Conservation (phyloP, 2,113 vertebrate genomes). For the Mirza zaza region DNA sequence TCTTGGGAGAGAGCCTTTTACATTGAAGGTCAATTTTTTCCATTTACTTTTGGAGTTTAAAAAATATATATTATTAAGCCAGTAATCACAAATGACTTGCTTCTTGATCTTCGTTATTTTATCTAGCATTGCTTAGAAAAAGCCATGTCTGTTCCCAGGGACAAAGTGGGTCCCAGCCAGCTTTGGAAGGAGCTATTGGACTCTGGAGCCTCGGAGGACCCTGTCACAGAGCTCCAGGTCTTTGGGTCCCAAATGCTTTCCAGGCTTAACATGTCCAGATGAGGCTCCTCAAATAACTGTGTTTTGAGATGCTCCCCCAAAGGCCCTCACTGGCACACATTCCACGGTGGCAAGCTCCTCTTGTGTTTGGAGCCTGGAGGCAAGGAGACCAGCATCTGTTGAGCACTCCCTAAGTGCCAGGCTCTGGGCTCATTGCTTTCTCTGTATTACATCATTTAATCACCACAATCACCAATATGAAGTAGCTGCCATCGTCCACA, state of each 20-base stretch:
- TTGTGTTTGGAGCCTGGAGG: background rate
- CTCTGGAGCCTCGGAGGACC: background rate
- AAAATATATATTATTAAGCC: background rate
- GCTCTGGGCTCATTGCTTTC: background rate
- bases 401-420: background rate
- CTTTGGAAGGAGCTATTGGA: background rate
- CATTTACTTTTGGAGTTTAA: background rate
- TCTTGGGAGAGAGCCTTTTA: background rate
- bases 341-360: background rate
- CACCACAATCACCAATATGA: accelerated
- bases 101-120: background rate
- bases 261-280: background rate
- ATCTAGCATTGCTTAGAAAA: background rate
- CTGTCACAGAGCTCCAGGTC: background rate
- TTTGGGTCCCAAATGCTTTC: background rate
- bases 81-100: background rate
- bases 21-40: background rate
- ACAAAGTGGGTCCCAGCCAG: background rate
- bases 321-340: background rate
- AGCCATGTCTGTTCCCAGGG: background rate
- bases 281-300: background rate
- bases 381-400: background rate
- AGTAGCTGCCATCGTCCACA: background rate
- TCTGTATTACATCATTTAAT: background rate
- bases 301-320: background rate